Evolutionary conservation across 92 coral and sea anemone genomes (phyloP).

Genomic region (Epizoanthus stellaris): DNA sequence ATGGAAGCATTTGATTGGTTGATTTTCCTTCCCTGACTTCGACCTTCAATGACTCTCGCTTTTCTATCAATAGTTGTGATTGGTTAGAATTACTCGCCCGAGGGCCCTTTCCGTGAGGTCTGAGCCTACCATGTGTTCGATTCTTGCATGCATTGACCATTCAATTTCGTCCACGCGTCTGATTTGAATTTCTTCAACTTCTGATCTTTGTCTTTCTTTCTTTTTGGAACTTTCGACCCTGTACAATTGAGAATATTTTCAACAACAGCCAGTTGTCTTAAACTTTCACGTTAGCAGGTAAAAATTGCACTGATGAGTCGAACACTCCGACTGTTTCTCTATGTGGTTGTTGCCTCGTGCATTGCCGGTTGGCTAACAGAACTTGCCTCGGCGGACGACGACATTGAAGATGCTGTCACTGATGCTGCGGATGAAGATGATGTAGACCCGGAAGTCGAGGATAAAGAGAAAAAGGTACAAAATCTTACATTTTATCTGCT

Average conservation of each 20-base stretch:
- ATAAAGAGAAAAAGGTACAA: conserved; percentile 20
- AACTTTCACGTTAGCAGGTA: background rate
- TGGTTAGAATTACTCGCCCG: conserved; percentile 47
- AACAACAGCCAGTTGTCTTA: background rate
- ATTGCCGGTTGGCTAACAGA: conserved; percentile 49
- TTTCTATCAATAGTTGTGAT: conserved; percentile 40
- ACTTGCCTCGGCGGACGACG: conserved; percentile 60
- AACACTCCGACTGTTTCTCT: conserved; percentile 43
- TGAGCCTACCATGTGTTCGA: conserved; percentile 73
- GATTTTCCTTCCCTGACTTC: background rate
- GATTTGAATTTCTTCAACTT: conserved; percentile 65
- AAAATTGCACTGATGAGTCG: conserved; percentile 34
- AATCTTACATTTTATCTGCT: background rate
- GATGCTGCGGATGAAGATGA: conserved; percentile 73
- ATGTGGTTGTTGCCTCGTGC: conserved; percentile 47
- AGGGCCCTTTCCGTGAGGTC: background rate
- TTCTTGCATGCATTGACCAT: conserved; percentile 70
- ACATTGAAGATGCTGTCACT: conserved; percentile 64
- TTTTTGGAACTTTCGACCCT: conserved; percentile 37
- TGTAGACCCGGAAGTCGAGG: conserved; percentile 80
- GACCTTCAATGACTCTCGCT: background rate
- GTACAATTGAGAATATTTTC: background rate
- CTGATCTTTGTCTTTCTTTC: conserved; percentile 34
- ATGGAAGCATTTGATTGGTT: conserved; percentile 40
- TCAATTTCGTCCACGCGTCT: conserved; percentile 95